Evolutionary conservation across 1,140 invertebrate species (phyloP).

Genomic region (Bombus vancouverensis): DNA sequence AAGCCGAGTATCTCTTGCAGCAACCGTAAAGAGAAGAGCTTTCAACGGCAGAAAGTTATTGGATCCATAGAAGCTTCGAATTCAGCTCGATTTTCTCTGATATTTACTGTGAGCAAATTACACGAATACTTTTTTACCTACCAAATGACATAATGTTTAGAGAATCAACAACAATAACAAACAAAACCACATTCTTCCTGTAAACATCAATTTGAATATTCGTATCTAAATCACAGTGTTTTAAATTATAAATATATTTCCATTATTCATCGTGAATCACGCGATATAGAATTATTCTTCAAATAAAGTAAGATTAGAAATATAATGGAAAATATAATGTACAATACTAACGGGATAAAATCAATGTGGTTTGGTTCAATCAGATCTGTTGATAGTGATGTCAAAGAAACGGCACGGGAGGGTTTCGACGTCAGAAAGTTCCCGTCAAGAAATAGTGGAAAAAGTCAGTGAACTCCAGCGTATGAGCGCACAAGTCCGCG

Average conservation of each 20-base stretch:
- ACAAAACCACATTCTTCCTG: too few species aligned
- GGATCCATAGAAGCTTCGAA: neutral
- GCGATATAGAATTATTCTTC: neutral
- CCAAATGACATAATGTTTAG: too few species aligned
- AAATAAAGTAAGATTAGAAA: neutral
- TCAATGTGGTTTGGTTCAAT: neutral
- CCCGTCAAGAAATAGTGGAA: neutral
- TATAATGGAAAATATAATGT: neutral
- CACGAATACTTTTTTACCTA: too few species aligned
- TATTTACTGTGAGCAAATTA: too few species aligned
- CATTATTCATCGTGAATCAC: too few species aligned
- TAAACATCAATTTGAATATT: too few species aligned
- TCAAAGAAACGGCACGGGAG: neutral
- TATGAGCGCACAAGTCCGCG: neutral
- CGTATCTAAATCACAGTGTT: too few species aligned
- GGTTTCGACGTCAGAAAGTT: neutral
- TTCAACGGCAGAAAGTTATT: too few species aligned
- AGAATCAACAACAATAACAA: too few species aligned
- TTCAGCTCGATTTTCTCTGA: too few species aligned
- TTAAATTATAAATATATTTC: too few species aligned
- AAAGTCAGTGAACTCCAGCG: neutral
- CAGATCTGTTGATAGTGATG: neutral
- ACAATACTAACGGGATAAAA: neutral
- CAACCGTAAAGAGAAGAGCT: neutral
- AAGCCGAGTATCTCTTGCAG: neutral